Percentiles rank a stretch among this genome's conserved stretches.
These are phyloP conservation scores for Engraulis encrasicolus DNA, from an alignment of 2,113 vertebrate genomes.

Conservation along the genomic window DNA sequence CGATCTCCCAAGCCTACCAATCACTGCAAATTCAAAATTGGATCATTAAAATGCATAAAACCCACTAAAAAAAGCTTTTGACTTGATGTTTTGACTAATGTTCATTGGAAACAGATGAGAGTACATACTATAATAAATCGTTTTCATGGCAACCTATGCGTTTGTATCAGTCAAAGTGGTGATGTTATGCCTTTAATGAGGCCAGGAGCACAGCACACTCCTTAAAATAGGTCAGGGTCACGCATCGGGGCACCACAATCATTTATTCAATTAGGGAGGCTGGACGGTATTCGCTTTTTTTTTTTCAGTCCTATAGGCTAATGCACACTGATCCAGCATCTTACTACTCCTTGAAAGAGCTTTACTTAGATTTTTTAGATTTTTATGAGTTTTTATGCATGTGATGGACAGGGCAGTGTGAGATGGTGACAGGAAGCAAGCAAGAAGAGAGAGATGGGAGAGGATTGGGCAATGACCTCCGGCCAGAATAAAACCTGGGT, in stretches of 20 bases:
- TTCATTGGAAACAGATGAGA: conserved; percentile 2
- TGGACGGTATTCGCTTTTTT: neutral
- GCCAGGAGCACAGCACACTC: conserved; percentile 19
- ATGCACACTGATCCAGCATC: no score
- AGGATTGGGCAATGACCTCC: no score
- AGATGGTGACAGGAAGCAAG: no score
- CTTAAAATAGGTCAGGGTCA: conserved; percentile 42
- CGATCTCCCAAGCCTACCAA: neutral
- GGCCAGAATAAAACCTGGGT: no score
- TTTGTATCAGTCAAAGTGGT: neutral
- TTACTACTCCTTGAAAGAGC: conserved; percentile 5
- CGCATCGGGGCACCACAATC: conserved; percentile 13
- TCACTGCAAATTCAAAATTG: neutral
- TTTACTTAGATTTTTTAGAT: no score
- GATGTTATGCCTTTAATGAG: conserved; percentile 38
- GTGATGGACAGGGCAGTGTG: no score
- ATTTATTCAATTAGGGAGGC: conserved; percentile 33
- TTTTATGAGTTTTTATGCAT: no score
- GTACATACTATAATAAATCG: neutral
- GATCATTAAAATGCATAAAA: neutral
- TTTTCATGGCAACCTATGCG: neutral
- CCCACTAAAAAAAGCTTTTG: neutral
- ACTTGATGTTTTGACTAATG: neutral
- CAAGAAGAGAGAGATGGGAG: no score
- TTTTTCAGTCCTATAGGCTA: no score